phyloP scores from a whole-genome alignment of 2,113 vertebrate species.

The Oncorhynchus nerka region DNA sequence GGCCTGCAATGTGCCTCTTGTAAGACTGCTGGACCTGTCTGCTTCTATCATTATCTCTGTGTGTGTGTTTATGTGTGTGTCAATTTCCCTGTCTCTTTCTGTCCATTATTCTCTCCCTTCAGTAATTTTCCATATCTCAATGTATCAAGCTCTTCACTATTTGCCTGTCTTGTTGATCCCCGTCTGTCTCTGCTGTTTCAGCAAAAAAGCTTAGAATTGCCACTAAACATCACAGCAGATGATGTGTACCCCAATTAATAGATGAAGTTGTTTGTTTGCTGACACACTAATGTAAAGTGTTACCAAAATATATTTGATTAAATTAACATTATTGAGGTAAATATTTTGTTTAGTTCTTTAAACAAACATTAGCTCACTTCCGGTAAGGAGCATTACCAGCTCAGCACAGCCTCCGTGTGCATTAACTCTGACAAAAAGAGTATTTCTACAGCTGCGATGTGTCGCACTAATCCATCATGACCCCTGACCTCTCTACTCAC shows the following conservation, averaged over 20 bases:
- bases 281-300: too few relatives aligned
- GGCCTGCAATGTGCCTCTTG: constrained; percentile 11
- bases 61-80: constrained; percentile 5
- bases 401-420: constrained; percentile 9
- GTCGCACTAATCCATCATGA: constrained; percentile 73
- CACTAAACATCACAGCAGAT: too few relatives aligned
- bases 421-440: constrained; percentile 53
- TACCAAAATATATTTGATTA: too few relatives aligned
- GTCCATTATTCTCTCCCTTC: neutral
- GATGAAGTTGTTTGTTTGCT: too few relatives aligned
- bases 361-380: neutral
- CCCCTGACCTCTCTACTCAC: constrained; percentile 58
- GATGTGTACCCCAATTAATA: too few relatives aligned
- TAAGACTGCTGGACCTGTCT: constrained; percentile 33
- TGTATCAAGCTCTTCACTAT: too few relatives aligned
- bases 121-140: too few relatives aligned
- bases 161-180: too few relatives aligned
- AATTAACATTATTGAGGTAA: neutral
- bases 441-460: constrained; percentile 64
- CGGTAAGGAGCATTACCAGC: neutral
- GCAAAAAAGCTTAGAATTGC: too few relatives aligned
- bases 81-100: neutral
- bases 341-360: neutral
- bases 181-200: too few relatives aligned
- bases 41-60: constrained; percentile 16